Evolutionary conservation across 1,140 invertebrate species (phyloP), one percentile per base, ranked within the genome.

Genomic region (Rhizoglyphus robini): DNA sequence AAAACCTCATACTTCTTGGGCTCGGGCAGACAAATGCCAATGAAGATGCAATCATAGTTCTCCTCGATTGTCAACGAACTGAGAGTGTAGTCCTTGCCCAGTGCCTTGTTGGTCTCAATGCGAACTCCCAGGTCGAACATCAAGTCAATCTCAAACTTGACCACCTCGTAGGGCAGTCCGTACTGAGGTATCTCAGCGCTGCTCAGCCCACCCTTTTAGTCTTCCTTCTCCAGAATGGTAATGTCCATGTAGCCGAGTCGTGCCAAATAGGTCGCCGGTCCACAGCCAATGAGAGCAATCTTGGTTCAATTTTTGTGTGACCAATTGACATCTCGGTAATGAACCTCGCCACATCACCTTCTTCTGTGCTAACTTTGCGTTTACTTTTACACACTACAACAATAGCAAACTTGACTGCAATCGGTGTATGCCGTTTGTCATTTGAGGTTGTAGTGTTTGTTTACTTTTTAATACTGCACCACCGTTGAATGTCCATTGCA

Each of bases 161-260:
- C 90, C 3, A 89, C 91, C 69, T 89, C 83, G 69, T 84, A 90
- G 0, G 96, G 95, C 29, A 99, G 77, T 20, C 95, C 86, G 75
- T 91, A 99, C 74, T 98, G 93, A 0, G 95, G 95, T 70, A 99
- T 99, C 77, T 99, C 95, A 0, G 90, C 84, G 0, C 91, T 85
- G 74, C 87, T 90, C 0, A 97, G 79, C 3, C 95, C 95, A 4
- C 95, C 95, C 30, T 90, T 74, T 74, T 84, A 94, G 3, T 51
- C 23, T 51, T 27, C n/a, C 72, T 88, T 92, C 75, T 99, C 95
- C 76, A 88, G 98, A 69, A 99, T 87, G 0, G 87, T 94, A 2
- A 99, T 79, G 73, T 96, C 79, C 2, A 83, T 81, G 72, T 99
- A 98, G 0, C 95, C 95, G 5, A 99, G 77, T 41, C 96, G 81